phyloP scores from a whole-genome alignment of 2,888 invertebrate species.

The Drosophila neoperkinsi region DNA sequence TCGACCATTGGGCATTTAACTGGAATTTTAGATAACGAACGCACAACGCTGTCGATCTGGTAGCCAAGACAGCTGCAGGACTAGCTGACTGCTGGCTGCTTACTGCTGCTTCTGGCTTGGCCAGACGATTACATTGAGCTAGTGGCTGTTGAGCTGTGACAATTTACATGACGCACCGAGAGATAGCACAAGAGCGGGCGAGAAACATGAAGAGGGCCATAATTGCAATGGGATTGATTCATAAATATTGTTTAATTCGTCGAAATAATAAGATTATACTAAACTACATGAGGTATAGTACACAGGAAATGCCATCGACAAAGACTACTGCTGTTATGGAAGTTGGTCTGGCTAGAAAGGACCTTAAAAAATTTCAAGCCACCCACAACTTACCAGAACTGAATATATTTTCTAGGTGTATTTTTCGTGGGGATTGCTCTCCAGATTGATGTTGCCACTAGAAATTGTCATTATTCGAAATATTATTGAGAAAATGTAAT shows the following conservation, averaged over 20 bases:
- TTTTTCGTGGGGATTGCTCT: neutral
- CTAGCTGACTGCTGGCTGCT: neutral
- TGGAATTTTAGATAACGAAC: slow-evolving; percentile 63
- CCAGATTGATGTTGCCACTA: too few relatives aligned
- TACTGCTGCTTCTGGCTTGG: slow-evolving; percentile 15
- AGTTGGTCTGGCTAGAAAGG: neutral
- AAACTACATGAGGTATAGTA: neutral
- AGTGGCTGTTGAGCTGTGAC: slow-evolving; percentile 63
- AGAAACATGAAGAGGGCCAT: neutral
- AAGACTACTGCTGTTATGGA: neutral
- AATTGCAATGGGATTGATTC: slow-evolving; percentile 4
- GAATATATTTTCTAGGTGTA: neutral
- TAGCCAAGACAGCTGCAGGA: slow-evolving; percentile 34
- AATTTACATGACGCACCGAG: slow-evolving; percentile 57
- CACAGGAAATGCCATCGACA: slow-evolving; percentile 10
- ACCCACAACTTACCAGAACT: neutral
- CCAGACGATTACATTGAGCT: slow-evolving; percentile 61
- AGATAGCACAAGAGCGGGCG: slow-evolving; percentile 42
- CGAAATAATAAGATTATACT: slow-evolving; percentile 8
- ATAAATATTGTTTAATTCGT: slow-evolving; percentile 10
- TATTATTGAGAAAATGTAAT: neutral
- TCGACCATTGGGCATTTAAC: slow-evolving; percentile 67
- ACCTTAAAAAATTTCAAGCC: neutral
- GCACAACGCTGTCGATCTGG: slow-evolving; percentile 20
- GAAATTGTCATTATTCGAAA: neutral